Evolutionary conservation across 2,888 invertebrate species (phyloP), one percentile per base, ranked within the genome.

Genomic region (Litoditis marina): DNA sequence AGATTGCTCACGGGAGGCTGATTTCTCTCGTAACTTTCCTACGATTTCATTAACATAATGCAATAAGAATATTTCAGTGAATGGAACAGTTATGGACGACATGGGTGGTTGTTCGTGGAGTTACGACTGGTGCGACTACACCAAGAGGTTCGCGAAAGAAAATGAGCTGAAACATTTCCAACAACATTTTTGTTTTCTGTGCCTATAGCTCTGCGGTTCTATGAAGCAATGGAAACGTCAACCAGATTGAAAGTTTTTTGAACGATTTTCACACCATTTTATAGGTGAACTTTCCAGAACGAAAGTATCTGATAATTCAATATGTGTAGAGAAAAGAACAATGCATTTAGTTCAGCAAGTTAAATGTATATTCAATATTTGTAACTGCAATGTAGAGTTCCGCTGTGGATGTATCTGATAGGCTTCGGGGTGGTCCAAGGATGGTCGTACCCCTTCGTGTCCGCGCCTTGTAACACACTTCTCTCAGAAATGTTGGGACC

Each of bases 401-500:
- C 73, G 1, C 56, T 69, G 27, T 30, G 49, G 30, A 53, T 65
- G 32, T 73, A 71, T 60, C 39, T 69, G 49, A 50, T 66, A 11
- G 68, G 61, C n/a, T 64, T 61, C 54, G 56, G 63, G n/a, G 44
- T 68, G 2, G 59, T 69, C 27, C 60, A 69, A 16, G 73, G 73
- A 50, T 58, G 71, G 11, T 69, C 66, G 0, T 73, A 68, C 47
- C 73, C 73, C 0, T 63, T 69, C 53, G 68, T 73, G 27, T 69
- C 71, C 30, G 67, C 61, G 28, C 64, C 73, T 3, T 65, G 69
- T 42, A 69, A 69, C 47, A 69, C 70, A 0, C 52, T 71, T 1
- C 69, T 65, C 57, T 68, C 73, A 5, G 63, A 73, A 58, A 58
- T 73, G 16, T 55, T 73, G 22, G 73, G 73, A n/a, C 71, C 71